Evolutionary conservation across 1,140 invertebrate genomes (phyloP).

Genomic region (Bombus pascuorum): DNA sequence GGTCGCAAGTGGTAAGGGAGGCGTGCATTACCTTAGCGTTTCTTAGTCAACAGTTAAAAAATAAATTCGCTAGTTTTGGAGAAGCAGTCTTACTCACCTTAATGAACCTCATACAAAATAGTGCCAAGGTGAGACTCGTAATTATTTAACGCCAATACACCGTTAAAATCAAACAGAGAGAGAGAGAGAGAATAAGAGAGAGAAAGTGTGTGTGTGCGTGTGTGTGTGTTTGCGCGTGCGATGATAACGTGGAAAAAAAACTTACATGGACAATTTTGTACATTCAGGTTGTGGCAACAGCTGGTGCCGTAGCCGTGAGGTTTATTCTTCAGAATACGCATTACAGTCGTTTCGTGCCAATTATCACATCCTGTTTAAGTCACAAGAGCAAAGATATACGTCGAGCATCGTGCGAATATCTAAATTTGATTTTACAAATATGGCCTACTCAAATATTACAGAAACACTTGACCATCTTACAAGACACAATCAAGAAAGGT

Average conservation of each 20-base stretch:
- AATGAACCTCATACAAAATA: slow-evolving; percentile 97
- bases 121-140: slow-evolving; percentile 89
- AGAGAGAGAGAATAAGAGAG: too few species aligned
- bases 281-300: slow-evolving; percentile 93
- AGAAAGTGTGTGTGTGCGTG: too few species aligned
- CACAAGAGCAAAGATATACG: slow-evolving; percentile 97
- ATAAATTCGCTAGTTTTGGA: slow-evolving; percentile 93
- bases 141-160: slow-evolving; percentile 6
- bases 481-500: slow-evolving; percentile 94
- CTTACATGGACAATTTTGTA: slow-evolving; percentile 30
- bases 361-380: slow-evolving; percentile 90
- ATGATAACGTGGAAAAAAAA: slow-evolving; percentile 10
- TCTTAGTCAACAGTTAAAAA: slow-evolving; percentile 92
- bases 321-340: slow-evolving; percentile 96
- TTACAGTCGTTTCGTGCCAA: slow-evolving; percentile 91
- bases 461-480: slow-evolving; percentile 89
- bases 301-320: slow-evolving; percentile 92
- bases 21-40: slow-evolving; percentile 97
- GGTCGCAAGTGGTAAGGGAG: slow-evolving; percentile 96
- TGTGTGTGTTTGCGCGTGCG: too few species aligned
- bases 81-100: slow-evolving; percentile 91
- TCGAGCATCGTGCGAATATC: slow-evolving; percentile 90
- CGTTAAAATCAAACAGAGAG: too few species aligned
- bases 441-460: slow-evolving; percentile 94
- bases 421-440: slow-evolving; percentile 91